Percentiles rank a stretch among this genome's conserved stretches.
Evolutionary conservation across 2,113 vertebrate genomes (phyloP).

Genomic region (Lamprologus sp.): DNA sequence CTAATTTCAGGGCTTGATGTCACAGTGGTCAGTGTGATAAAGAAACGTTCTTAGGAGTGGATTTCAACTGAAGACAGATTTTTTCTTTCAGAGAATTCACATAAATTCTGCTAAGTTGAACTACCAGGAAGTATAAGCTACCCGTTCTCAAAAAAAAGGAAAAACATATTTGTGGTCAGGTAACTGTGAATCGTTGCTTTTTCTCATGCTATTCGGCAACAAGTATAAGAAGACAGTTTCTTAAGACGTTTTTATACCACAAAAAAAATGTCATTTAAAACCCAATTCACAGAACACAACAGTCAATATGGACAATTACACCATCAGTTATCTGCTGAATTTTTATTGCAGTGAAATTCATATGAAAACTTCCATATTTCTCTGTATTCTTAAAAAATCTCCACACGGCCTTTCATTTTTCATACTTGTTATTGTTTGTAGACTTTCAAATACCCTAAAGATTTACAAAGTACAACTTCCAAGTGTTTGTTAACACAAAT

Average conservation of each 20-base stretch:
- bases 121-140: not conserved
- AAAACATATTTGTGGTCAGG: not conserved
- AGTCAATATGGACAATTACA: not conserved
- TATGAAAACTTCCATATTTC: not conserved
- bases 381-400: not conserved
- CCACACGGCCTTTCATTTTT: not conserved
- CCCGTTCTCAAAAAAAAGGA: not conserved
- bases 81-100: slow-evolving; percentile 1
- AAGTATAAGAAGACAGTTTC: not conserved
- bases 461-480: not conserved
- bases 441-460: not conserved
- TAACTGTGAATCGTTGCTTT: not conserved
- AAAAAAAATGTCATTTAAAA: not conserved
- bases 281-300: not conserved
- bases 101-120: not conserved
- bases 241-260: not conserved
- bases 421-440: not conserved
- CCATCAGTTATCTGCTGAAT: not conserved
- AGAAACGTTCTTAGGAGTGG: not conserved
- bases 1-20: not conserved
- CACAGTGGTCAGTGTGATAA: not conserved
- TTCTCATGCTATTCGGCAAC: not conserved
- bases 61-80: not conserved
- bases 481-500: not conserved
- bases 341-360: not conserved